Evolutionary conservation across 2,797 vertebrate genomes (phyloP).

Genomic region (Chelmon rostratus): DNA sequence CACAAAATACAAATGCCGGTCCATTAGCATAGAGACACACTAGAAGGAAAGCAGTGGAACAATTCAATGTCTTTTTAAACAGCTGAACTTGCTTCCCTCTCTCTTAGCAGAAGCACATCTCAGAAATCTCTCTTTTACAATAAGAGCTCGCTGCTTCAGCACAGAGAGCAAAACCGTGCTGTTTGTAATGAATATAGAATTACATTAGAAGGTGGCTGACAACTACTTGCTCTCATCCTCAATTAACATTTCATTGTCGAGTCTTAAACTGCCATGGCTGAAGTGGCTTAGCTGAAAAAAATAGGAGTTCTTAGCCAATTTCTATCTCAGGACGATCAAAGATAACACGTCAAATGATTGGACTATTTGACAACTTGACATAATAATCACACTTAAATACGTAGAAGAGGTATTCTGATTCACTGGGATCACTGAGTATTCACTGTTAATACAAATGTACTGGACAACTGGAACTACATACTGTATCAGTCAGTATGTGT

Average conservation of each 20-base stretch:
- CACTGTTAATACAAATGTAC: not conserved
- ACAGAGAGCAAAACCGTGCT: not conserved
- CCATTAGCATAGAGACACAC: not conserved
- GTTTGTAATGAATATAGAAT: not conserved
- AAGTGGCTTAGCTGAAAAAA: not conserved
- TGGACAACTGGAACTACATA: not conserved
- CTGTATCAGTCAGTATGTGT: not conserved
- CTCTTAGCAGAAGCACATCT: not conserved
- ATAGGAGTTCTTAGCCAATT: no score
- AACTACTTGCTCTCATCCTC: not conserved
- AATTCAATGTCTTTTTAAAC: not conserved
- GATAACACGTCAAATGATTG: not conserved
- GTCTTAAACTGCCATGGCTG: not conserved
- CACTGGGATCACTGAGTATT: not conserved
- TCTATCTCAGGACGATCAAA: not conserved
- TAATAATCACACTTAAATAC: not conserved
- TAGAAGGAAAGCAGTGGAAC: not conserved
- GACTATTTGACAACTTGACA: not conserved
- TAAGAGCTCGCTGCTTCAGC: not conserved
- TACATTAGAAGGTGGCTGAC: slow-evolving; percentile 1
- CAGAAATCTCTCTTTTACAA: not conserved
- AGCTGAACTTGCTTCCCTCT: not conserved
- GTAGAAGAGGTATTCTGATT: not conserved
- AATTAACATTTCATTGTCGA: slow-evolving; percentile 8
- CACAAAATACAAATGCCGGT: not conserved